Evolutionary conservation across 2,888 invertebrate genomes (phyloP).

Genomic region (Heterodera filipjevi): DNA sequence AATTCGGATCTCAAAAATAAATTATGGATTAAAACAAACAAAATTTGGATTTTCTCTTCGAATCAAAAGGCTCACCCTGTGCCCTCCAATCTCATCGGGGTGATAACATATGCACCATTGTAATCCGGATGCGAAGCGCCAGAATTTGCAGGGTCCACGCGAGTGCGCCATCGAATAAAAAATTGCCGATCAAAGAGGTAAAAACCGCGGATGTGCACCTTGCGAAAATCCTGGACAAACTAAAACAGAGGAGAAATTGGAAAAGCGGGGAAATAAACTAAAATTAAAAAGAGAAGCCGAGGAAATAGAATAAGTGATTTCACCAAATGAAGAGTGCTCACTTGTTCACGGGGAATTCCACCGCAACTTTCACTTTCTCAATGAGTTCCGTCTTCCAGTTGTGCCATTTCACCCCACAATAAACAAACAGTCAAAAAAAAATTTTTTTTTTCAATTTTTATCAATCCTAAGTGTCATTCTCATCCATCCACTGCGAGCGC

Average conservation of each 20-base stretch:
- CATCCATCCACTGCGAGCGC: too few species aligned
- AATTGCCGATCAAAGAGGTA: slow-evolving; percentile 86
- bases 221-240: slow-evolving; percentile 77
- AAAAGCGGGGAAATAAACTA: too few species aligned
- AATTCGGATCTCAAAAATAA: too few species aligned
- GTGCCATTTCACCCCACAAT: slow-evolving; percentile 80
- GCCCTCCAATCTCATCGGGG: slow-evolving; percentile 79
- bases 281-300: too few species aligned
- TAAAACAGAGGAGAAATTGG: slow-evolving; percentile 66
- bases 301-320: neutral
- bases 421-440: slow-evolving; percentile 91
- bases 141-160: slow-evolving; percentile 49
- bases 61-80: too few species aligned
- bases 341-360: slow-evolving; percentile 48
- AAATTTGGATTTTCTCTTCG: too few species aligned
- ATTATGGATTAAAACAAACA: too few species aligned
- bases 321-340: slow-evolving; percentile 24
- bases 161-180: slow-evolving; percentile 77
- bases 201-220: slow-evolving; percentile 76
- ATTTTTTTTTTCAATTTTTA: too few species aligned
- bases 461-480: too few species aligned
- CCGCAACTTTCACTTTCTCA: slow-evolving; percentile 70
- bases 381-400: slow-evolving; percentile 86
- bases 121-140: neutral
- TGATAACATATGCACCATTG: slow-evolving; percentile 74